A percentile compares a stretch with the other conserved stretches of the same genome.
Conservation (phyloP, 2,113 vertebrate genomes). For the Pygoscelis adeliae region DNA sequence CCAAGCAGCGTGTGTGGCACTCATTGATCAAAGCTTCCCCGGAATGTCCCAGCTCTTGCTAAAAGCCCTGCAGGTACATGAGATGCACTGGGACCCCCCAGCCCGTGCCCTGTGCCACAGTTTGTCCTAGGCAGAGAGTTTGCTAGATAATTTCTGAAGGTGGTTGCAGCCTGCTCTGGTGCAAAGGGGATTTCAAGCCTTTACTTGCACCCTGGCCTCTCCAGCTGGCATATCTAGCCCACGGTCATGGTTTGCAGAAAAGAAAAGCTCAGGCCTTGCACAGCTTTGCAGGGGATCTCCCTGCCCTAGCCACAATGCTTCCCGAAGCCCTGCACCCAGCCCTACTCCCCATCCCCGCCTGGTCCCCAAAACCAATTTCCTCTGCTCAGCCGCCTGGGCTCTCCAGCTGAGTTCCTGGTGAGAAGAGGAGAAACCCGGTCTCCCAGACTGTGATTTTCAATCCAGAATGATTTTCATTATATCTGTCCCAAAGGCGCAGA, state of each 20-base stretch:
- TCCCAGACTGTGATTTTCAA: conserved; percentile 18
- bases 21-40: background rate
- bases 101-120: fast-evolving
- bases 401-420: background rate
- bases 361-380: background rate
- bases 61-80: background rate
- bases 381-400: background rate
- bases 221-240: background rate
- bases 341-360: background rate
- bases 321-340: background rate
- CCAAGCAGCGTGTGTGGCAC: fast-evolving
- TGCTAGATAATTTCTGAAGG: background rate
- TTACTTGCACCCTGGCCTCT: background rate
- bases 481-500: background rate
- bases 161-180: background rate
- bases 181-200: background rate
- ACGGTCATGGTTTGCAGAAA: background rate
- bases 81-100: fast-evolving
- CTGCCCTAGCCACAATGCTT: background rate
- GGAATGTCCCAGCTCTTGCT: background rate
- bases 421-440: background rate
- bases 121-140: background rate
- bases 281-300: background rate
- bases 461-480: conserved; percentile 22
- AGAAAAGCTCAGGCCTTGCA: background rate